These are phyloP conservation scores for Stigmatopora argus DNA, from an alignment of 2,113 vertebrate species.

Conservation along the genomic window DNA sequence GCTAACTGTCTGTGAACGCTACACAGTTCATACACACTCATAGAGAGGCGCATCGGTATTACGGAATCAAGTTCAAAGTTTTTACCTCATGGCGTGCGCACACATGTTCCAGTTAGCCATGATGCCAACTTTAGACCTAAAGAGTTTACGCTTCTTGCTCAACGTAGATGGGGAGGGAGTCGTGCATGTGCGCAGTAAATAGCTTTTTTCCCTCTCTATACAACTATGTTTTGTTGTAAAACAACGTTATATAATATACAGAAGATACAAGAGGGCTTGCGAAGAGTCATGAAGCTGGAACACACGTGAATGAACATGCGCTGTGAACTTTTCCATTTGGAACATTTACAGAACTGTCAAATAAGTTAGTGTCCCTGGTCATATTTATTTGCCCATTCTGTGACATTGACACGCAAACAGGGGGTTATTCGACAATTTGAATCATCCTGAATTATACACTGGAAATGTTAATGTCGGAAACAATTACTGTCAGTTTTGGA, in stretches of 20 bases:
- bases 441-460: neutral
- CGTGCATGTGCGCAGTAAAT: neutral
- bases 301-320: neutral
- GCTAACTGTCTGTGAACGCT: slow-evolving; percentile 41
- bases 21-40: slow-evolving; percentile 2
- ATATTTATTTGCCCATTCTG: neutral
- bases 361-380: neutral
- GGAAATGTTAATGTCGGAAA: neutral
- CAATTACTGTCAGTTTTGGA: neutral
- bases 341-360: neutral
- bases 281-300: neutral
- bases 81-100: neutral
- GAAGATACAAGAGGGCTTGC: neutral
- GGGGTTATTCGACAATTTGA: neutral
- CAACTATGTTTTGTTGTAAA: neutral
- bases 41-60: neutral
- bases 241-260: neutral
- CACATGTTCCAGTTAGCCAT: neutral
- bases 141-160: slow-evolving; percentile 10
- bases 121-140: slow-evolving; percentile 26
- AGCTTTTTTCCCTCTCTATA: neutral
- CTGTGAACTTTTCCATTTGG: neutral
- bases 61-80: slow-evolving; percentile 31
- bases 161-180: neutral
- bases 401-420: neutral